Base-by-base conservation (phyloP, 1,140 invertebrate genomes). In the Wiebesia pumilae region DNA sequence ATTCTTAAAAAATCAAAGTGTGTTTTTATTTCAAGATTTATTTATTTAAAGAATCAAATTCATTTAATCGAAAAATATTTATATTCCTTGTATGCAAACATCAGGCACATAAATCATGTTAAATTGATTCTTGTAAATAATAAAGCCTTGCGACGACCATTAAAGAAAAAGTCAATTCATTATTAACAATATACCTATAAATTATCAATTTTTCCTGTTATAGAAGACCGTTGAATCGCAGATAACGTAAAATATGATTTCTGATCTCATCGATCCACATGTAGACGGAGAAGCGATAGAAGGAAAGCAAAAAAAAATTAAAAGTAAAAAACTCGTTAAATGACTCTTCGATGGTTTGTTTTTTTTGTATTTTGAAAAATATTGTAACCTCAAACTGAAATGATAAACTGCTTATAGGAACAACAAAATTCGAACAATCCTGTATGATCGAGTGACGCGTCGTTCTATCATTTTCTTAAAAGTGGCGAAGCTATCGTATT, bases 181-280 rank as follows among this genome's bases (percentile, higher is more conserved):
- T 40, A 67, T 79, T 79, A 43, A 84, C 62, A 78, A 84, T 84
- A 79, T 38, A 38, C 21, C 38, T 10, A 43, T 38, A 30, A 71
- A 30, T 71, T 40, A n/a, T 47, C 62, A 19, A 30, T 43, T 40
- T 24, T 62, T 40, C 62, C 35, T 38, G 47, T 47, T 78, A 83
- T n/a, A 47, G 65, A 24, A 7, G 77, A 27, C 35, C 6, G 24
- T 43, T 27, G 75, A 79, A 78, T 67, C 73, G 43, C 4, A 0
- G 40, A 7, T 21, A 33, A 43, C 3, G 6, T 54, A n/a, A 78
- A 78, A 24, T 80, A 80, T 80, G 73, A 65, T 79, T 69, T 73
- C 65, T 81, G 84, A 85, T 54, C 78, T 85, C 84, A 85, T 85
- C 79, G 78, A 65, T 58, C 43, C 78, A 43, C 81, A 62, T 69